phyloP scores from a whole-genome alignment of 1,140 invertebrate species.

The Apis cerana region DNA sequence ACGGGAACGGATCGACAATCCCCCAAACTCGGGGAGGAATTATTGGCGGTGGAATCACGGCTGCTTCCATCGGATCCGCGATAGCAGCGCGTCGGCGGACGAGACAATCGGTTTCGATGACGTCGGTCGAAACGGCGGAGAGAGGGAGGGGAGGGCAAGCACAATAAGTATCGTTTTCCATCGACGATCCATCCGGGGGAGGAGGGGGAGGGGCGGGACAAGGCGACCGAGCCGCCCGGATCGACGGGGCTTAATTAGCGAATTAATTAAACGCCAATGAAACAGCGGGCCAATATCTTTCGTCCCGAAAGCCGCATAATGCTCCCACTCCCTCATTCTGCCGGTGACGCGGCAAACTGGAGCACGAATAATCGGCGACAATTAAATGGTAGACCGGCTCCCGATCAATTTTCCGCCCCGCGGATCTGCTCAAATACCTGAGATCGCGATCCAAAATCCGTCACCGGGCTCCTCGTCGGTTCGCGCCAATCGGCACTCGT shows the following conservation, averaged over 20 bases:
- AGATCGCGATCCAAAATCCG: slow-evolving; percentile 17
- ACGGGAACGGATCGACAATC: too few relatives aligned
- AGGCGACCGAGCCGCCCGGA: slow-evolving; percentile 15
- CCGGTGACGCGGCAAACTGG: slow-evolving; percentile 47
- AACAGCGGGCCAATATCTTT: slow-evolving; percentile 45
- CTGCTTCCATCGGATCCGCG: neutral
- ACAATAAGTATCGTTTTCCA: slow-evolving; percentile 32
- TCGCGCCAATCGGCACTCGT: neutral
- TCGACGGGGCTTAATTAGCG: slow-evolving; percentile 48
- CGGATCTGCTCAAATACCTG: neutral
- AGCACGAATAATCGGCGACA: slow-evolving; percentile 51
- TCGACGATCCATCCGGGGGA: neutral
- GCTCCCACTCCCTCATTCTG: slow-evolving; percentile 31
- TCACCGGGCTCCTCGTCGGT: neutral
- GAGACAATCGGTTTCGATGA: neutral
- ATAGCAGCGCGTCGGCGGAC: neutral
- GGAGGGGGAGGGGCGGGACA: neutral
- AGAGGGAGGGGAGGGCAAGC: too few relatives aligned
- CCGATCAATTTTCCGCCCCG: slow-evolving; percentile 45
- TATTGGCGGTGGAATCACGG: neutral
- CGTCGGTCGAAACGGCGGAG: neutral
- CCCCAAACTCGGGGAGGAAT: neutral
- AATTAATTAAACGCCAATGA: slow-evolving; percentile 52
- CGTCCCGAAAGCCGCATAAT: slow-evolving; percentile 4
- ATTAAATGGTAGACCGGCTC: slow-evolving; percentile 43